A percentile compares a stretch with the other conserved stretches of the same genome.
Evolutionary conservation across 1,140 invertebrate species (phyloP).

Genomic region (Parapsyche elsis): DNA sequence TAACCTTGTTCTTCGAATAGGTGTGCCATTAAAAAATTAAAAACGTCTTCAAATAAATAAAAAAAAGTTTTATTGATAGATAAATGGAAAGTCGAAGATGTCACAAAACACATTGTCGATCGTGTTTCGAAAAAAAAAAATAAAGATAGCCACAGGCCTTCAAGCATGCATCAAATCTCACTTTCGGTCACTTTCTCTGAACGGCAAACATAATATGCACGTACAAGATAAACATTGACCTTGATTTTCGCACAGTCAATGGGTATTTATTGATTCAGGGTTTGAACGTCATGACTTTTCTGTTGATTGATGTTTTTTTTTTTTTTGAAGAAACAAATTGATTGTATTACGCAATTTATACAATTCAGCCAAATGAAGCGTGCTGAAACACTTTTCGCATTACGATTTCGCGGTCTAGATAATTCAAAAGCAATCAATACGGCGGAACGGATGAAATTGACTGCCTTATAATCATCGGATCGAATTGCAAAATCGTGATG

Average conservation of each 20-base stretch:
- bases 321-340: no score
- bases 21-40: background rate
- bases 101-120: constrained; percentile 32
- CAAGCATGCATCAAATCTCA: constrained; percentile 21
- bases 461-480: background rate
- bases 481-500: no score
- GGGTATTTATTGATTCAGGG: no score
- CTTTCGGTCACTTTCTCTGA: constrained; percentile 46
- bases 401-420: constrained; percentile 9
- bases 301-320: no score
- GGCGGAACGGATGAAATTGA: background rate
- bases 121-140: background rate
- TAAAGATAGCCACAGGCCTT: constrained; percentile 3
- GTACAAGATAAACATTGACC: constrained; percentile 32
- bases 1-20: constrained; percentile 16
- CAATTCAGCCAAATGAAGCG: constrained; percentile 3
- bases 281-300: no score
- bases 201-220: background rate
- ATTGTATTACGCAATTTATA: background rate
- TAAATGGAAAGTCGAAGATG: constrained; percentile 32
- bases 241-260: constrained; percentile 7
- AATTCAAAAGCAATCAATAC: background rate
- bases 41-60: background rate
- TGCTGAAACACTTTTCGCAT: background rate
- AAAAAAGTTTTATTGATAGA: background rate